phyloP scores from a whole-genome alignment of 1,140 invertebrate genomes.

The Zaprionus capensis region DNA sequence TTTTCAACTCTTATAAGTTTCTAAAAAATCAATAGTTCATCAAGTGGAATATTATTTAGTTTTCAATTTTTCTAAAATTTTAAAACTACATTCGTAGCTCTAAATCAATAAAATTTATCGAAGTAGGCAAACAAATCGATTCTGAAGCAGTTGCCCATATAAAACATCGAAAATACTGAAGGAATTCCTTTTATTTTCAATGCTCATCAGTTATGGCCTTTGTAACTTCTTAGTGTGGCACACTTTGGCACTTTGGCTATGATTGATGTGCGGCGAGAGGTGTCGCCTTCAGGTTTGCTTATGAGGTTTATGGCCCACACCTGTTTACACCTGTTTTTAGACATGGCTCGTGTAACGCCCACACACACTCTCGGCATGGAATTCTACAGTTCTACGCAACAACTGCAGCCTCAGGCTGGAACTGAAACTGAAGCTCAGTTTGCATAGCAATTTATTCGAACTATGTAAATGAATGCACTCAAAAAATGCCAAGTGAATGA shows the following conservation, averaged over 20 bases:
- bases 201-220: not conserved
- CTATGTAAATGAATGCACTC: constrained; percentile 45
- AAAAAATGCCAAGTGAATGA: constrained; percentile 40
- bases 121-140: not conserved
- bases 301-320: constrained; percentile 29
- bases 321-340: constrained; percentile 15
- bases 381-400: not conserved
- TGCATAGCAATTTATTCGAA: constrained; percentile 31
- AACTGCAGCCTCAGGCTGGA: not conserved
- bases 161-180: too few relatives aligned
- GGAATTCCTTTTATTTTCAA: not conserved
- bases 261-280: constrained; percentile 38
- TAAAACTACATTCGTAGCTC: too few relatives aligned
- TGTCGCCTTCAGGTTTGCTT: constrained; percentile 22
- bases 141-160: not conserved
- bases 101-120: too few relatives aligned
- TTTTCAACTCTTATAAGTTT: too few relatives aligned
- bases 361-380: constrained; percentile 2
- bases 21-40: too few relatives aligned
- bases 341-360: constrained; percentile 30
- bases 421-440: not conserved
- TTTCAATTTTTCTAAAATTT: too few relatives aligned
- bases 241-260: constrained; percentile 2
- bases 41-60: too few relatives aligned
- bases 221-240: not conserved